Conservation (phyloP, 2,797 vertebrate genomes). For the Holocentrus rufus region DNA sequence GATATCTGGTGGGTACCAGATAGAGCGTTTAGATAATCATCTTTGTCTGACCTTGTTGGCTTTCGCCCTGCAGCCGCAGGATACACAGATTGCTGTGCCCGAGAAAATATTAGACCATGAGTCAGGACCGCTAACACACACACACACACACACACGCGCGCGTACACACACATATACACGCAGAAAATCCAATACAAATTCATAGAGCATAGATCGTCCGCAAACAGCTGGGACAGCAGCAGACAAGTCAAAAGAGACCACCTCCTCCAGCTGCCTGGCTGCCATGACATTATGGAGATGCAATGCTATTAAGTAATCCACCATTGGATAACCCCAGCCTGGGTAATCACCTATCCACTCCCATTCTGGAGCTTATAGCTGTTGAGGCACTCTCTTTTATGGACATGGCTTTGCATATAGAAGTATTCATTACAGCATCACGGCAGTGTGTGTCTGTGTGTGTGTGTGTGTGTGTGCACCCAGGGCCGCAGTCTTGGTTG, state of each 20-base stretch:
- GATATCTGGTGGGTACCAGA: constrained; percentile 82
- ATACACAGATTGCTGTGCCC: not conserved
- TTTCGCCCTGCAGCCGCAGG: constrained; percentile 6
- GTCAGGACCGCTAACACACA: constrained; percentile 9
- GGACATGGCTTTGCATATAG: constrained; percentile 68
- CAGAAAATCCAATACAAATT: constrained; percentile 25
- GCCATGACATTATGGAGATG: constrained; percentile 58
- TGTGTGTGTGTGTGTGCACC: constrained; percentile 7
- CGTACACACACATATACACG: constrained; percentile 5
- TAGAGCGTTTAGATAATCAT: constrained; percentile 19
- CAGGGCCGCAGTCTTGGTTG: constrained; percentile 30
- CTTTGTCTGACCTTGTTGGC: constrained; percentile 19
- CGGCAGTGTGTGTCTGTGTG: not conserved
- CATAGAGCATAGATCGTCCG: constrained; percentile 24
- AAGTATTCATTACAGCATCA: constrained; percentile 67
- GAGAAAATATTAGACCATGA: constrained; percentile 1
- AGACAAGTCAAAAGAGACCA: constrained; percentile 34
- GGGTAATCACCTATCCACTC: constrained; percentile 66
- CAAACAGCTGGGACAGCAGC: constrained; percentile 43
- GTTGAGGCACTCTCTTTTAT: constrained; percentile 69
- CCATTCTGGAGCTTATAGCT: constrained; percentile 65
- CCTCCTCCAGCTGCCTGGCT: constrained; percentile 42
- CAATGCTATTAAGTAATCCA: constrained; percentile 67
- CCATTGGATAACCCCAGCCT: constrained; percentile 62
- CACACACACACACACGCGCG: not conserved